Conservation (phyloP, 2,888 invertebrate genomes). For the Scaptomyza parva region DNA sequence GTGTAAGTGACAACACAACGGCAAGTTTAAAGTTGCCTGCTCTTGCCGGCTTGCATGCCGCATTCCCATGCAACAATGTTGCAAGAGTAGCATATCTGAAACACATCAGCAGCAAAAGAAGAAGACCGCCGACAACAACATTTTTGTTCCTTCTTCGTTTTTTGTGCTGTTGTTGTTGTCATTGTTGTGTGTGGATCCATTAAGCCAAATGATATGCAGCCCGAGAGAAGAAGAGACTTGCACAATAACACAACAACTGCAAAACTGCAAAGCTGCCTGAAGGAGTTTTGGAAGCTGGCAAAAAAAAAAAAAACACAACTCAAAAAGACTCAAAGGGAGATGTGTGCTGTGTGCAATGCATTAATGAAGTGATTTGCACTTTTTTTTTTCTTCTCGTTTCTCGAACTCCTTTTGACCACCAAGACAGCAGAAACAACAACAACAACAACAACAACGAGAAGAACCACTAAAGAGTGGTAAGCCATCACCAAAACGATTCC, state of each 20-base stretch:
- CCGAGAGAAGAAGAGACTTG: constrained; percentile 56
- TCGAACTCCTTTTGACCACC: constrained; percentile 66
- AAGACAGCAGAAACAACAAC: constrained; percentile 20
- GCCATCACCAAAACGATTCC: constrained; percentile 48
- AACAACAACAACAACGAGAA: constrained; percentile 10
- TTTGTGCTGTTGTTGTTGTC: constrained; percentile 28
- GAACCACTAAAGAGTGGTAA: constrained; percentile 13
- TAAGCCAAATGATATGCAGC: constrained; percentile 69
- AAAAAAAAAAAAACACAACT: too few species aligned
- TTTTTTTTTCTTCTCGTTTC: constrained; percentile 69
- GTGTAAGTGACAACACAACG: constrained; percentile 10
- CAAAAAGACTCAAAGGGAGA: background rate
- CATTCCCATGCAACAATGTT: constrained; percentile 76
- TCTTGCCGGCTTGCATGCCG: constrained; percentile 7
- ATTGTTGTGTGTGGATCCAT: constrained; percentile 59
- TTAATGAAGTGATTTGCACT: constrained; percentile 78
- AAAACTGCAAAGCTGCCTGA: constrained; percentile 37
- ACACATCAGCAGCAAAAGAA: constrained; percentile 42
- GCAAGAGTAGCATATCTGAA: constrained; percentile 59
- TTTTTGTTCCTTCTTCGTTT: constrained; percentile 14
- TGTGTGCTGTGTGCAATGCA: constrained; percentile 51
- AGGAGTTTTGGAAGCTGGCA: background rate
- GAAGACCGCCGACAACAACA: constrained; percentile 41
- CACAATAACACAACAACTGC: constrained; percentile 59
- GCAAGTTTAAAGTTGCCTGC: background rate